Conservation (phyloP, 2,113 vertebrate genomes). For the Chlamydotis undulata region DNA sequence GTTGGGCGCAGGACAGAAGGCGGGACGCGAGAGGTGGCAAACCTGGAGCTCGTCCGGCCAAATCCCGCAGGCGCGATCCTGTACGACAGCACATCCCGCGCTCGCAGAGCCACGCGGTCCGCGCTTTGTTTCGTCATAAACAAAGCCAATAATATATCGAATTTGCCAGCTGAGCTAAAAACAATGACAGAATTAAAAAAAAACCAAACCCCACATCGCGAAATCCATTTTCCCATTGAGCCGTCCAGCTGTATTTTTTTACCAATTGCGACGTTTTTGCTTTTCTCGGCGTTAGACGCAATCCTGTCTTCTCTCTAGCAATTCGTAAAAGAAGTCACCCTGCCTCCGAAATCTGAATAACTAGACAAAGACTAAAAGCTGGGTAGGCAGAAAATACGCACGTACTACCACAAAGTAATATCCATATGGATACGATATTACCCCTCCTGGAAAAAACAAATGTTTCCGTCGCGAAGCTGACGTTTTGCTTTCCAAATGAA, state of each 20-base stretch:
- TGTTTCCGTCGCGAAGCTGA: not conserved
- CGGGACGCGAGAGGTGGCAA: not conserved
- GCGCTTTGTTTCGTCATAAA: not conserved
- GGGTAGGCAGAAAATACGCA: not conserved
- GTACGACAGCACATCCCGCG: not conserved
- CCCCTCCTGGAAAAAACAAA: not conserved
- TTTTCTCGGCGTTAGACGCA: not conserved
- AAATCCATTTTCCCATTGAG: not conserved
- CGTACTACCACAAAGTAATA: slow-evolving; percentile 6
- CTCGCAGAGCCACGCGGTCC: rapidly evolving
- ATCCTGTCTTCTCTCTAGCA: not conserved
- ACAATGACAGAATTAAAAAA: not conserved
- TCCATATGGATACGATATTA: not conserved
- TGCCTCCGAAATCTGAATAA: not conserved
- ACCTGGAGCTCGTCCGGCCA: not conserved
- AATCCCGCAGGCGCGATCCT: not conserved
- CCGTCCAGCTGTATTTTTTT: not conserved
- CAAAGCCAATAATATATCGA: not conserved
- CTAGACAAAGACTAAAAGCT: slow-evolving; percentile 54
- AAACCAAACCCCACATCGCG: not conserved
- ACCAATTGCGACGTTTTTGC: not conserved
- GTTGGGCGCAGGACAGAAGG: not conserved
- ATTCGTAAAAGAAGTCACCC: not conserved
- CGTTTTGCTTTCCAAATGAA: slow-evolving; percentile 21
- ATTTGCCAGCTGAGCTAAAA: not conserved